Evolutionary conservation across 2,888 invertebrate genomes (phyloP).

Genomic region (Rhyacophila evoluta): DNA sequence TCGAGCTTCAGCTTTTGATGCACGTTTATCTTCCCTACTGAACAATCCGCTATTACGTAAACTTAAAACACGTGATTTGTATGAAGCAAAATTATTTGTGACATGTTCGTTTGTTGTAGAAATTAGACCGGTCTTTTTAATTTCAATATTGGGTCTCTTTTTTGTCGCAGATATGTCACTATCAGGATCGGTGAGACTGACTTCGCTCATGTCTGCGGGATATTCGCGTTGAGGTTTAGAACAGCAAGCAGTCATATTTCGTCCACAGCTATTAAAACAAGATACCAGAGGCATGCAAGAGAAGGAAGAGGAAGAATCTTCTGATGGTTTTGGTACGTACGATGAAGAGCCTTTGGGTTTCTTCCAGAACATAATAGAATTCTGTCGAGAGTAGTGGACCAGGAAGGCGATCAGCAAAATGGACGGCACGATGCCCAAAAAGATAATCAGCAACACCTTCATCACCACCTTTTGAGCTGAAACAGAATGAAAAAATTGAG

Average conservation of each 20-base stretch:
- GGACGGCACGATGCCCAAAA: constrained; percentile 86
- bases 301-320: not conserved
- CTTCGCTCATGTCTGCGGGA: not conserved
- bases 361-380: constrained; percentile 71
- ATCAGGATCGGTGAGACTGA: constrained; percentile 5
- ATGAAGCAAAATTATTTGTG: constrained; percentile 63
- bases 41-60: constrained; percentile 57
- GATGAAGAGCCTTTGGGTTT: constrained; percentile 64
- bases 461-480: constrained; percentile 82
- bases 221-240: not conserved
- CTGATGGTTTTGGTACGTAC: constrained; percentile 63
- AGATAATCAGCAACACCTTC: constrained; percentile 87
- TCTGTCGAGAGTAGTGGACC: constrained; percentile 80
- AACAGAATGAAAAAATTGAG: constrained; percentile 58
- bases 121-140: constrained; percentile 72
- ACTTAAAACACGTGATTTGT: constrained; percentile 58
- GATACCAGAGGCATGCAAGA: not conserved
- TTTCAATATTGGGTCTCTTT: constrained; percentile 62
- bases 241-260: not conserved
- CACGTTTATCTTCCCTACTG: constrained; percentile 55
- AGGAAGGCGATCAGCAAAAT: constrained; percentile 76
- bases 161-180: not conserved
- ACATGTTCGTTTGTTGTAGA: constrained; percentile 76
- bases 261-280: constrained; percentile 38
- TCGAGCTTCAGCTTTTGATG: constrained; percentile 28